phyloP scores from a whole-genome alignment of 2,797 vertebrate species.

The Bucorvus abyssinicus region DNA sequence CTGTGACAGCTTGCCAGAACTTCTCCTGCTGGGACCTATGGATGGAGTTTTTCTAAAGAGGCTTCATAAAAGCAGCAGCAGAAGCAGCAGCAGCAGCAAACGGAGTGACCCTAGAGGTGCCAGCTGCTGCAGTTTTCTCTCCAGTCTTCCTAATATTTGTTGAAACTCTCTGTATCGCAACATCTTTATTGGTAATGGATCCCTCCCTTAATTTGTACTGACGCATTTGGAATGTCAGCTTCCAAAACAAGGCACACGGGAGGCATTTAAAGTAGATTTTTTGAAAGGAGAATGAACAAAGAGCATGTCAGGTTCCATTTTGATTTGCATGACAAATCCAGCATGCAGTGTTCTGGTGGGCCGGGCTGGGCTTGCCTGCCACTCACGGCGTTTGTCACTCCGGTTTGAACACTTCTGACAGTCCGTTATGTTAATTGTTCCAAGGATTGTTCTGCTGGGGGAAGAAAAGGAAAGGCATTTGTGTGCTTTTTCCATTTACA shows the following conservation, averaged over 20 bases:
- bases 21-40: neutral
- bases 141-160: constrained; percentile 30
- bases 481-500: neutral
- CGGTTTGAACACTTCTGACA: constrained; percentile 69
- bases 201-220: constrained; percentile 58
- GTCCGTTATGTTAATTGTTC: constrained; percentile 68
- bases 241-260: constrained; percentile 68
- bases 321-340: constrained; percentile 72
- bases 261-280: constrained; percentile 74
- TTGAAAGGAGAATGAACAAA: constrained; percentile 71
- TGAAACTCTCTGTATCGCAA: neutral
- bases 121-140: neutral
- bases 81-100: neutral
- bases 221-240: constrained; percentile 68
- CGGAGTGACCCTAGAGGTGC: neutral
- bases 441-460: constrained; percentile 52
- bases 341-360: constrained; percentile 61
- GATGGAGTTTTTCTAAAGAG: neutral
- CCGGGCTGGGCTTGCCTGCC: constrained; percentile 63
- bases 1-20: neutral
- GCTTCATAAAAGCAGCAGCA: neutral
- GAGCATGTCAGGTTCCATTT: constrained; percentile 72
- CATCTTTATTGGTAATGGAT: constrained; percentile 62
- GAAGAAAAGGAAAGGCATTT: constrained; percentile 42
- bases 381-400: constrained; percentile 58